Evolutionary conservation across 2,113 vertebrate species (phyloP), one percentile per base, ranked within the genome.

Genomic region (Scomber japonicus): DNA sequence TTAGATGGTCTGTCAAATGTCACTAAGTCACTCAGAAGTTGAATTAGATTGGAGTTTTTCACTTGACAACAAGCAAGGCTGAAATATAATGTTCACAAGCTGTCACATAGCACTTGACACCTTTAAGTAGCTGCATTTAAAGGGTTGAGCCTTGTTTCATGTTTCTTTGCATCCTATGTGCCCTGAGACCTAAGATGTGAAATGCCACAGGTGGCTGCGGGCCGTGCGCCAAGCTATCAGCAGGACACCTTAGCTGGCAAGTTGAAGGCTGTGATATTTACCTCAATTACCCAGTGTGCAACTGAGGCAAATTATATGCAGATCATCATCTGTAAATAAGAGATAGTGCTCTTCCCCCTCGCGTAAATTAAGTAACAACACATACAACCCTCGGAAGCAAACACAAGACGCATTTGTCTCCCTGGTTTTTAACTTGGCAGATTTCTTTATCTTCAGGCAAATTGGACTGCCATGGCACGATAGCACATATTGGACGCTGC

Each of bases 321-420:
- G 96, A 97, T 97, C 96, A 95, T 96, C 96, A 96, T 96, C 96
- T 96, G 97, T 96, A 96, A 97, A 96, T 96, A 96, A 95, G 96
- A 97, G 96, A 97, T 96, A 93, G 91, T 75, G 79, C 79, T 75
- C 79, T 70, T 60, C 81, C 76, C 63, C 84, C 84, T 80, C 3
- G 11, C 44, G 50, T 56, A 78, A 85, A 86, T 85, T 31, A 77
- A 71, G 82, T 67, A 70, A 82, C 70, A 75, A 77, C 71, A 78
- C 82, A 83, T 94, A 94, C 61, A 64, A 50, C 44, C 74, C 79
- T 72, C 74, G 55, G 78, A 94, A 94, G 89, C 93, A 91, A 94
- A 95, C 94, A 86, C 94, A 94, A 83, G 94, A 84, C 96, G 95
- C 96, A 95, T 96, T 96, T 95, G 94, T 96, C 96, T 95, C 95